Evolutionary conservation across 2,797 vertebrate genomes (phyloP), one percentile per base, ranked within the genome.

Genomic region (Micromesistius poutassou): DNA sequence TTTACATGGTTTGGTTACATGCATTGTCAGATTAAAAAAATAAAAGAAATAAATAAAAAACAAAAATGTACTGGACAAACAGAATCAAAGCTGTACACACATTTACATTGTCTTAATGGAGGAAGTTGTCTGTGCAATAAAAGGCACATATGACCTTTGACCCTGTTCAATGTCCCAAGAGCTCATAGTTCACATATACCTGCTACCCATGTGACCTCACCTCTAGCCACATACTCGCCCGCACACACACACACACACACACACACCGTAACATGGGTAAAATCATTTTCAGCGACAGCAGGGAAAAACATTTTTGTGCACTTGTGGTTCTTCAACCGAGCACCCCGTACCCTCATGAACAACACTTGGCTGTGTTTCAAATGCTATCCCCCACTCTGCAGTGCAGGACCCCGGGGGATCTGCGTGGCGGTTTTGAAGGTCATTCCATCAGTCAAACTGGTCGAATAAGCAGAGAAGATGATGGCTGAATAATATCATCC

Each of bases 141-240:
- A 93, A 94, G 92, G 92, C 92, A 93, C 91, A 89, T 83, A 89
- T 91, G 85, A 93, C 93, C 90, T 91, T 91, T 89, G 84, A 94
- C 84, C 93, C 90, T 92, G 91, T 88, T 89, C 84, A 85, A 86
- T 79, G 78, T 87, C 81, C 82, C 78, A 81, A 75, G 31, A 78
- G 80, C 80, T 79, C 81, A 81, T 74, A 81, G 80, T 80, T 85
- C 70, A 87, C 76, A 82, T 78, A 83, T 74, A 81, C 77, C 62
- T 78, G 82, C 46, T 72, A 81, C 75, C 76, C 75, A 76, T 42
- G 31, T 76, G 81, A 77, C 80, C 76, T 84, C 36, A 74, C 74
- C 72, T 31, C 42, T 38, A 40, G 78, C 16, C 66, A 81, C 79
- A 74, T 70, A 80, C n/a, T n/a, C 76, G 77, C 73, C 81, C 66